Base-by-base conservation (phyloP, 2,113 vertebrate species). In the Cavia aperea region DNA sequence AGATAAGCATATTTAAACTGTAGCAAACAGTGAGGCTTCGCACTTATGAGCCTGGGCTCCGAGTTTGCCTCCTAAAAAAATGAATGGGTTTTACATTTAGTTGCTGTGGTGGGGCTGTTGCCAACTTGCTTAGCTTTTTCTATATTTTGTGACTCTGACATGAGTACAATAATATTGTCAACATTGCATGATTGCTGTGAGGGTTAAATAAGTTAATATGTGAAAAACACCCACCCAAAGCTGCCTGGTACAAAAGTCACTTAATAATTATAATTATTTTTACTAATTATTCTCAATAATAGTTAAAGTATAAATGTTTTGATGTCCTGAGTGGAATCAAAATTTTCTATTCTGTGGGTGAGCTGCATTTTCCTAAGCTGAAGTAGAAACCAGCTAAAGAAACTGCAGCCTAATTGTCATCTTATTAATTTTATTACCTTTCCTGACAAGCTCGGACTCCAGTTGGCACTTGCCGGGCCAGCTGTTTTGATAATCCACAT, bases 381-480 rank as follows among this genome's bases (percentile, higher is more conserved):
- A 82, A 84, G 12, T 15, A 1, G 72, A 73, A 82, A 66, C 81
- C 89, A 39, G 5, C 43, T 39, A 39, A 39, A 88, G 91, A 79
- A 68, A 26, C 26, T 82, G 4, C 60, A 77, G 43, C n/a, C 9
- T 90, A 86, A 92, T 66, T 95, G 91, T 4, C 54, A 21, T 77
- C 81, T 93, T 86, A 84, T 72, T 94, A 56, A 75, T 73, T 96
- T 94, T 93, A 62, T 90, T 95, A 75, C 46, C 86, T 95, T 94
- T 94, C 68, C 51, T 89, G 95, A 63, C 73, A 94, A 95, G n/a
- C 92, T 97, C 86, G 93, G 83, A 26, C 92, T 95, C 95, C 65
- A 78, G 91, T 90, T 78, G 77, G 88, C 90, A 81, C 89, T 88
- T 93, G 81, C 33, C 81, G 77, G 68, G 39, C 0, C 0, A 68